Evolutionary conservation across 2,113 vertebrate genomes (phyloP), one percentile per base, ranked within the genome.

Genomic region (Siphamia tubifer): DNA sequence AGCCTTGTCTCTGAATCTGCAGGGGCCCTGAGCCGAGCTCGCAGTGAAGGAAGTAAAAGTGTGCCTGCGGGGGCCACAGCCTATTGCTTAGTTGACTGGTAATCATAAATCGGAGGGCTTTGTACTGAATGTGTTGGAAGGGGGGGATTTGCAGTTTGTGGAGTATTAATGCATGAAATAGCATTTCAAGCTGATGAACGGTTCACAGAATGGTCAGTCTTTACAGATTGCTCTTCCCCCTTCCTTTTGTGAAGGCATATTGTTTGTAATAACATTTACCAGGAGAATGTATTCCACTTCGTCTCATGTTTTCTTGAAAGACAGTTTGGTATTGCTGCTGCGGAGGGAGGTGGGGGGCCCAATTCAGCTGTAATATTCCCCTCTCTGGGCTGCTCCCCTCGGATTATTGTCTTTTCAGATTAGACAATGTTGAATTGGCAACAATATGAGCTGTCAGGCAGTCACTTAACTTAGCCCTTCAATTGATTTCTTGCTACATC

Each of bases 1-100:
- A 95, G 93, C 92, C 92, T 89, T 91, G 89, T 94, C 92, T 90
- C 91, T 91, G 93, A 93, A 93, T 91, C 94, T 91, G 88, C 93
- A 92, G 95, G 93, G 93, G 92, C 93, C 95, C 91, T 76, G 92
- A 93, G 90, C 90, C 84, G 87, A 92, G 93, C 72, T 47, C 40
- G 9, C 38, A 31, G 47, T 6, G 45, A 70, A 75, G 45, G 67
- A 72, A 77, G 79, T 61, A 64, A 80, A 81, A 82, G 76, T 38
- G 58, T 82, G 70, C 70, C 79, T 62, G 66, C 65, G 48, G 86
- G 86, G 84, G 76, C 77, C 82, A 48, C 75, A 85, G 62, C 70
- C 81, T 79, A 85, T 87, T 84, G 85, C 88, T 81, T 87, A 87
- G 84, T 87, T 82, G 82, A 89, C 85, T 88, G 83, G 84, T 90